These are phyloP conservation scores for Pteruthius melanotis DNA, from an alignment of 2,113 vertebrate genomes.

Conservation along the genomic window DNA sequence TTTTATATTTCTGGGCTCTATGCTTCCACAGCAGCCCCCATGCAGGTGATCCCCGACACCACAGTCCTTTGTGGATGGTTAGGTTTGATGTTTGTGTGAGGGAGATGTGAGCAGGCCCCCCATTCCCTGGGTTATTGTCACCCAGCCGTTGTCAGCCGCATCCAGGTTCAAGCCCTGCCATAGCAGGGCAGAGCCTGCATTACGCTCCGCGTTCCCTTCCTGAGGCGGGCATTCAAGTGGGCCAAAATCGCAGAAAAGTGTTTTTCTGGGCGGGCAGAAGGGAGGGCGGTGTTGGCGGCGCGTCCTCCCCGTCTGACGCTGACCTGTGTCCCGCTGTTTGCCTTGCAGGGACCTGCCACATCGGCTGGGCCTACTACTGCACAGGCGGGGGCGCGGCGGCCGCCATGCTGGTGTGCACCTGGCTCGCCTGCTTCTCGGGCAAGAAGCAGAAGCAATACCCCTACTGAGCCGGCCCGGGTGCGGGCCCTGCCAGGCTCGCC, in stretches of 20 bases:
- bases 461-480: conserved; percentile 68
- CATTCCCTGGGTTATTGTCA: neutral
- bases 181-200: neutral
- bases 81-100: neutral
- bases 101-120: neutral
- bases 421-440: conserved; percentile 94
- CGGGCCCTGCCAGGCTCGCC: neutral
- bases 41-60: neutral
- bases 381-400: conserved; percentile 84
- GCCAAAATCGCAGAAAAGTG: neutral
- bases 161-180: accelerated
- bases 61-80: accelerated
- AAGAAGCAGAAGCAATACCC: conserved; percentile 98
- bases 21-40: too few relatives aligned
- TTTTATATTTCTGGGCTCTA: neutral
- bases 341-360: conserved; percentile 86
- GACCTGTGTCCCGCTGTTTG: neutral
- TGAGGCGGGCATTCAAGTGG: neutral
- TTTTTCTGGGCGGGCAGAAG: neutral
- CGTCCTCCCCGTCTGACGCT: accelerated
- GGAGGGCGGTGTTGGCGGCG: accelerated
- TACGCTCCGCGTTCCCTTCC: accelerated
- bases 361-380: conserved; percentile 97
- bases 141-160: accelerated
- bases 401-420: conserved; percentile 91